phyloP scores from a whole-genome alignment of 2,113 vertebrate species.

The Sterna hirundo region DNA sequence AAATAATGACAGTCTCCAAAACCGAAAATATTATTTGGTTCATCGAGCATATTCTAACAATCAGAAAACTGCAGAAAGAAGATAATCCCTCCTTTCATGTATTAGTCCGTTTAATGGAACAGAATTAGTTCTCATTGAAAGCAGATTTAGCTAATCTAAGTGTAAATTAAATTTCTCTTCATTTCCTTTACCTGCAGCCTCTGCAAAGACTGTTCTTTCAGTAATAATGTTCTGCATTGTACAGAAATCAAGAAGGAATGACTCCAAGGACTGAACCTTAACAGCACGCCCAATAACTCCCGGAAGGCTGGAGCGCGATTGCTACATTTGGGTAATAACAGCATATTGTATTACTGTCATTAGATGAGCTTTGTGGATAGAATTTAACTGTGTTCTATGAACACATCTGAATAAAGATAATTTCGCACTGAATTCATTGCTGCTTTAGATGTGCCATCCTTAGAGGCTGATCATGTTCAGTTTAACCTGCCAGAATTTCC shows the following conservation, averaged over 20 bases:
- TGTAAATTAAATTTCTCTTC: not conserved
- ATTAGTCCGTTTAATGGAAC: not conserved
- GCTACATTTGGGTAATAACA: not conserved
- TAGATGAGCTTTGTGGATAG: not conserved
- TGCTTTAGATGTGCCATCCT: not conserved
- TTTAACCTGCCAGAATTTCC: not conserved
- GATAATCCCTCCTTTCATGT: not conserved
- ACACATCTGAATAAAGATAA: not conserved
- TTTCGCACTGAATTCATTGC: not conserved
- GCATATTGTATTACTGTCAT: not conserved
- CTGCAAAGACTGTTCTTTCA: not conserved
- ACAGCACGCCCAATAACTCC: not conserved
- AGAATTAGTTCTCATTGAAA: not conserved
- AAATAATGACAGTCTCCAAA: not conserved
- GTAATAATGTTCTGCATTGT: not conserved
- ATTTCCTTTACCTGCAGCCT: not conserved
- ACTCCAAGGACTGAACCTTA: not conserved
- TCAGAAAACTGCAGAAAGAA: not conserved
- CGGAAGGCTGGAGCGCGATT: not conserved
- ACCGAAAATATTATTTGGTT: not conserved
- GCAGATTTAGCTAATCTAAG: not conserved
- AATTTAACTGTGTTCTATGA: not conserved
- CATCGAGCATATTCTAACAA: not conserved
- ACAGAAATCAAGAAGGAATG: not conserved
- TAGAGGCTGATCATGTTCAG: rapidly evolving